Percentiles rank a stretch among this genome's conserved stretches.
Evolutionary conservation across 1,140 invertebrate genomes (phyloP).

Genomic region (Forficula auricularia): DNA sequence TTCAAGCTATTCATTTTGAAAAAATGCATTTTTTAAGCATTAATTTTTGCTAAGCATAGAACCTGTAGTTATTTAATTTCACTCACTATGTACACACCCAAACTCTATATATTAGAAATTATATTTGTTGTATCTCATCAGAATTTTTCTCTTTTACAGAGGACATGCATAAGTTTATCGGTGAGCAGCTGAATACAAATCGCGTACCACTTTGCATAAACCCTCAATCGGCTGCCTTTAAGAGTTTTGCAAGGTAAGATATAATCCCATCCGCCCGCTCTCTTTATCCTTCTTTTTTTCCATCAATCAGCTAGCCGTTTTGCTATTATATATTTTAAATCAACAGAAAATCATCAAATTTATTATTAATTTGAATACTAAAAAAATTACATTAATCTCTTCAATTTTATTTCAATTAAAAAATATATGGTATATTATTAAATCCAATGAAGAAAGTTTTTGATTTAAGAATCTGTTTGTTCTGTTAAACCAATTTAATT

Average conservation of each 20-base stretch:
- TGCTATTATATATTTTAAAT: conserved; percentile 1
- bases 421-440: too few relatives aligned
- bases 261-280: conserved; percentile 8
- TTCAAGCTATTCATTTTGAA: too few relatives aligned
- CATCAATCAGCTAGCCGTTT: neutral
- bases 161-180: conserved; percentile 96
- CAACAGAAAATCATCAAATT: conserved; percentile 3
- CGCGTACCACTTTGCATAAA: conserved; percentile 94
- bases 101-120: too few relatives aligned
- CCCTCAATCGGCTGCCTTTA: conserved; percentile 96
- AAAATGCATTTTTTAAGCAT: too few relatives aligned
- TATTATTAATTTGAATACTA: neutral
- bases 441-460: too few relatives aligned
- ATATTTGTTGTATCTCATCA: too few relatives aligned
- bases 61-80: too few relatives aligned
- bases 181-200: conserved; percentile 82
- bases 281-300: neutral
- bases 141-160: conserved; percentile 48
- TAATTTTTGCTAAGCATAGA: too few relatives aligned
- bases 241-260: conserved; percentile 96
- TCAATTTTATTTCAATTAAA: too few relatives aligned
- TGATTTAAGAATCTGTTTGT: too few relatives aligned
- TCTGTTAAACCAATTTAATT: too few relatives aligned
- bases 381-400: neutral
- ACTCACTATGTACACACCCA: too few relatives aligned